Percentiles rank a stretch among this genome's conserved stretches.
Evolutionary conservation across 2,113 vertebrate species (phyloP).

Genomic region (Sialia sialis): DNA sequence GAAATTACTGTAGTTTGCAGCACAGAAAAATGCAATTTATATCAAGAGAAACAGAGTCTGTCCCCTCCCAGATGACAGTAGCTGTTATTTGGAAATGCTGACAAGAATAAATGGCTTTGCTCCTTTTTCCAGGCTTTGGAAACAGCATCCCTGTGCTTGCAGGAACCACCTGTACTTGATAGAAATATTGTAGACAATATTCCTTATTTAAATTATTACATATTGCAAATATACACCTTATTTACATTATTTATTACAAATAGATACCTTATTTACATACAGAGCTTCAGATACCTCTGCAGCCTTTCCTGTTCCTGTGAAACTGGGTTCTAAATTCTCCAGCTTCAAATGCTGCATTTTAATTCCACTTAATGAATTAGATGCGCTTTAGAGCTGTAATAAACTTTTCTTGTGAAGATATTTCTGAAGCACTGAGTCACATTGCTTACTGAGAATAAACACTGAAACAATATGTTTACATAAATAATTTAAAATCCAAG

Average conservation of each 20-base stretch:
- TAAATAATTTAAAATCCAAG: constrained; percentile 82
- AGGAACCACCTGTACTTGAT: neutral
- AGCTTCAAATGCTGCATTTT: constrained; percentile 30
- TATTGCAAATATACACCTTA: neutral
- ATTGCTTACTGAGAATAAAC: constrained; percentile 32
- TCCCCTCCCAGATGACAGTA: neutral
- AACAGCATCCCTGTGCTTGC: neutral
- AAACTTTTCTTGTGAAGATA: constrained; percentile 2
- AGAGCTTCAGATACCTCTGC: neutral
- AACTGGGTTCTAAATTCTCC: neutral
- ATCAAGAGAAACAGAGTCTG: neutral
- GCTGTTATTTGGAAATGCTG: neutral
- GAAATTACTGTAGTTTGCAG: too few species aligned
- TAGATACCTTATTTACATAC: neutral
- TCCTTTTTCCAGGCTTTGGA: neutral
- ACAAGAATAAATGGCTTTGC: neutral
- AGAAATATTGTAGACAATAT: neutral
- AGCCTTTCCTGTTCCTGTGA: neutral
- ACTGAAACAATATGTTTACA: constrained; percentile 70
- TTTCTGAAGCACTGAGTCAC: constrained; percentile 43
- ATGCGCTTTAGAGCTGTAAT: constrained; percentile 8
- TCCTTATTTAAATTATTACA: neutral
- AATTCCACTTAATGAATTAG: constrained; percentile 63
- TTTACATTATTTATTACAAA: neutral
- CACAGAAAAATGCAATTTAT: neutral